Evolutionary conservation across 2,113 vertebrate genomes (phyloP), one percentile per base, ranked within the genome.

Genomic region (Oncorhynchus clarkii): DNA sequence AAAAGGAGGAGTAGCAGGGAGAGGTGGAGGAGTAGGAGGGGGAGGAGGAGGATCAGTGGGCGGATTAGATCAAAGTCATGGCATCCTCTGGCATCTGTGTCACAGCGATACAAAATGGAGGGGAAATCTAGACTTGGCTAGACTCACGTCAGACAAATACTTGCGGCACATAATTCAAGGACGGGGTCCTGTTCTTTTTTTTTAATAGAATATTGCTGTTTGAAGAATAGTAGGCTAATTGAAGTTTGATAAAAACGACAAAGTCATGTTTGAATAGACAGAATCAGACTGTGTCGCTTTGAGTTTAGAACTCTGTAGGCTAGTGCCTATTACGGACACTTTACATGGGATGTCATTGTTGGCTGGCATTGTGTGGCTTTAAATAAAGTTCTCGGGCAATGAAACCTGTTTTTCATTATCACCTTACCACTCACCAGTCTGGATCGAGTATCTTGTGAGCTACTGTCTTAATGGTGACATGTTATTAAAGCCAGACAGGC

Each of bases 61-160:
- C 4, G 4, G 14, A 18, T 54, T 18, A 62, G 13, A n/a, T 65
- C 69, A 1, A 6, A 80, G 67, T 39, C 76, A 76, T 54, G 45
- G 69, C 0, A 2, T 34, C n/a, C 62, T 69, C 72, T 26, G 20
- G 57, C 73, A 78, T 73, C n/a, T 49, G 85, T 67, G 67, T 74
- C 72, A 78, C 79, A 76, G 78, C 79, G 67, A 74, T 75, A 82
- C 54, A 59, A 76, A 78, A 78, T 62, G 67, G 71, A 82, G 74
- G 73, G 75, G 29, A 45, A 16, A 39, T 4, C 18, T 45, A 45
- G 14, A 54, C 51, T n/a, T 68, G 27, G 1, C 65, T 31, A 14
- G 22, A 66, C 34, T 69, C 67, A 45, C 18, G 1, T 39, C 34
- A 16, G 67, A 69, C 18, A 45, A 12, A 45, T 16, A 49, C 39